A percentile compares a stretch with the other conserved stretches of the same genome.
phyloP scores from a whole-genome alignment of 2,888 invertebrate species.

The Drosophila birchii region DNA sequence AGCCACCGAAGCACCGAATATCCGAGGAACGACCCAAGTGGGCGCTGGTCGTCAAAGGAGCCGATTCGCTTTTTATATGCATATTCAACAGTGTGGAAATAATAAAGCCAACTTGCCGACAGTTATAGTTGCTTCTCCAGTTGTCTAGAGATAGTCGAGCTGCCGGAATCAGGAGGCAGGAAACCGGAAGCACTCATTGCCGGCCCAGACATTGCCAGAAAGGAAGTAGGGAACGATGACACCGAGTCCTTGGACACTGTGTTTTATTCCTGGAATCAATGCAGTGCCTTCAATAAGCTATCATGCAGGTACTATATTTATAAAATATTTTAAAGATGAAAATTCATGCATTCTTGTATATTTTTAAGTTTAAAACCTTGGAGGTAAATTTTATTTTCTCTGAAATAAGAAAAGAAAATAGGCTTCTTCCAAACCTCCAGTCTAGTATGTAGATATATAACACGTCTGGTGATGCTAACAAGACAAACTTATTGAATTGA shows the following conservation, averaged over 20 bases:
- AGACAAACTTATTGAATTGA: not conserved
- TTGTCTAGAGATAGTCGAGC: constrained; percentile 66
- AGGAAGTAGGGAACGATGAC: constrained; percentile 33
- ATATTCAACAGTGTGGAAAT: constrained; percentile 80
- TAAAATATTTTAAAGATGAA: not conserved
- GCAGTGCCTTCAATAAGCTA: not conserved
- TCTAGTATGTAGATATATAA: not conserved
- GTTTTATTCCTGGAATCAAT: constrained; percentile 7
- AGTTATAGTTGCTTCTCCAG: constrained; percentile 73
- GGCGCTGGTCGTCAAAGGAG: constrained; percentile 65
- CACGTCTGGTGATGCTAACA: not conserved
- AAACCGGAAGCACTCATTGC: constrained; percentile 74
- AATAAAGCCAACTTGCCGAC: constrained; percentile 80
- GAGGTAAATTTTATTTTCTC: not conserved
- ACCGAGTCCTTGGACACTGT: constrained; percentile 55
- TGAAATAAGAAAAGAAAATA: not conserved
- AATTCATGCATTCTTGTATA: not conserved
- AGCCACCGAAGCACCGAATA: constrained; percentile 15
- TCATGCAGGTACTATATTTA: not conserved
- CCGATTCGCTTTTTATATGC: constrained; percentile 56
- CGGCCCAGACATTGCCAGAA: constrained; percentile 48
- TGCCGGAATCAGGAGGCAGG: constrained; percentile 51
- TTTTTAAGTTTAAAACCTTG: not conserved
- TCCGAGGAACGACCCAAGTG: constrained; percentile 29
- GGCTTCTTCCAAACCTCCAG: too few species aligned